Percentiles rank a stretch among this genome's conserved stretches.
Evolutionary conservation across 2,113 vertebrate species (phyloP).

Genomic region (Microtus oregoni): DNA sequence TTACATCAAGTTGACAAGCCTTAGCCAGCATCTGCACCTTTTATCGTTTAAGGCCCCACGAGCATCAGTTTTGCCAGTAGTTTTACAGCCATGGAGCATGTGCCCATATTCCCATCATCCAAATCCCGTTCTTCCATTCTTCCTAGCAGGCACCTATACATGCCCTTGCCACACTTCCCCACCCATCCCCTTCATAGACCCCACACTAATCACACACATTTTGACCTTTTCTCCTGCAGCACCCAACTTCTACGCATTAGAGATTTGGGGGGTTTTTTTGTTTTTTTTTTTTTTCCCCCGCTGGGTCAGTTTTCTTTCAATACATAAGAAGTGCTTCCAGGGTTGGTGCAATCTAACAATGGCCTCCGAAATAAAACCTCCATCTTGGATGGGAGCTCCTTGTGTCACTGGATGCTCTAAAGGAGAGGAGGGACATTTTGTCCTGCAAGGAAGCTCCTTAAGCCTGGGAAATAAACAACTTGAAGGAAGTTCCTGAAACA

Average conservation of each 20-base stretch:
- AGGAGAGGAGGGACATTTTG: not conserved
- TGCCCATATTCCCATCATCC: not conserved
- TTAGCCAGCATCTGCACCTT: not conserved
- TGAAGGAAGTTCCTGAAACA: not conserved
- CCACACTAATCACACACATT: not conserved
- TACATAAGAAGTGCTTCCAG: not conserved
- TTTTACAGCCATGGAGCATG: not conserved
- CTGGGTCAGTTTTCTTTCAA: not conserved
- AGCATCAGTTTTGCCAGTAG: not conserved
- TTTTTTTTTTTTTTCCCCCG: not conserved
- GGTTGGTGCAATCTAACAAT: not conserved
- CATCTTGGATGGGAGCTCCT: not conserved
- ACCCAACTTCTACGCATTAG: not conserved
- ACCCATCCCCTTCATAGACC: not conserved
- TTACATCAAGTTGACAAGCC: too few species aligned
- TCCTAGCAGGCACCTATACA: not conserved
- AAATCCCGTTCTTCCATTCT: not conserved
- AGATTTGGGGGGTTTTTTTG: not conserved
- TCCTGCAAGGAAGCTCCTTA: not conserved
- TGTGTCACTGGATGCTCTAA: not conserved
- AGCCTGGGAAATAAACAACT: not conserved
- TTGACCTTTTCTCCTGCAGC: not conserved
- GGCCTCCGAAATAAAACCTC: not conserved
- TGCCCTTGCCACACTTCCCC: not conserved
- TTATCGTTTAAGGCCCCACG: not conserved